phyloP scores from a whole-genome alignment of 2,113 vertebrate species.

The Ochotona curzoniae region DNA sequence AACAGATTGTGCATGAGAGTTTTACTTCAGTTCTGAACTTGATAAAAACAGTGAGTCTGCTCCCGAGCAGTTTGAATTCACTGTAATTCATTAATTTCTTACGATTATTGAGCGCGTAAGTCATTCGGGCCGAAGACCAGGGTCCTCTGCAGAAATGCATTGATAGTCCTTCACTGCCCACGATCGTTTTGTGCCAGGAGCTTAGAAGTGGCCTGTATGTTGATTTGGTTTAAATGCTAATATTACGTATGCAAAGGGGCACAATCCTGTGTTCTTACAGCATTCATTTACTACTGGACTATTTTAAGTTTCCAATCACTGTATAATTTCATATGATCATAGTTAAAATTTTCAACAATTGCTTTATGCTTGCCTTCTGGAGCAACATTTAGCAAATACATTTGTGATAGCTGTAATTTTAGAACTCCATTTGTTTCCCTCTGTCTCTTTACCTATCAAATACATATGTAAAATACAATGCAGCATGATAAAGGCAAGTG shows the following conservation, averaged over 20 bases:
- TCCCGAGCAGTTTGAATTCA: background rate
- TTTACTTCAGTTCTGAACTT: slow-evolving; percentile 5
- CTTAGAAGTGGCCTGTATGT: background rate
- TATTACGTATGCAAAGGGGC: background rate
- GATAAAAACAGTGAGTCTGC: background rate
- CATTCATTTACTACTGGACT: background rate
- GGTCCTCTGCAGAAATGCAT: background rate
- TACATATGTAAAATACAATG: too few species aligned
- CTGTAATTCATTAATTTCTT: background rate
- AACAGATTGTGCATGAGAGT: background rate
- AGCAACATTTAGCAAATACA: background rate
- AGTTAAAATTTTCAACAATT: background rate
- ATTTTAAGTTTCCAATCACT: background rate
- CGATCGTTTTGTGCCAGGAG: background rate
- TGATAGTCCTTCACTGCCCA: background rate
- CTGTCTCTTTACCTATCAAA: too few species aligned
- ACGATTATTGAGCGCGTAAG: background rate
- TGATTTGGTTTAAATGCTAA: background rate
- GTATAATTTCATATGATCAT: background rate
- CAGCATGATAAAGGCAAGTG: background rate
- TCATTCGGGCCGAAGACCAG: background rate
- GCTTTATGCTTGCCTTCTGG: slow-evolving; percentile 27
- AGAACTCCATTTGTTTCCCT: background rate
- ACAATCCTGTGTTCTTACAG: background rate
- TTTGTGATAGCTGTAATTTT: background rate